Evolutionary conservation across 1,140 invertebrate genomes (phyloP), one percentile per base, ranked within the genome.

Genomic region (Drosophila fuyamai): DNA sequence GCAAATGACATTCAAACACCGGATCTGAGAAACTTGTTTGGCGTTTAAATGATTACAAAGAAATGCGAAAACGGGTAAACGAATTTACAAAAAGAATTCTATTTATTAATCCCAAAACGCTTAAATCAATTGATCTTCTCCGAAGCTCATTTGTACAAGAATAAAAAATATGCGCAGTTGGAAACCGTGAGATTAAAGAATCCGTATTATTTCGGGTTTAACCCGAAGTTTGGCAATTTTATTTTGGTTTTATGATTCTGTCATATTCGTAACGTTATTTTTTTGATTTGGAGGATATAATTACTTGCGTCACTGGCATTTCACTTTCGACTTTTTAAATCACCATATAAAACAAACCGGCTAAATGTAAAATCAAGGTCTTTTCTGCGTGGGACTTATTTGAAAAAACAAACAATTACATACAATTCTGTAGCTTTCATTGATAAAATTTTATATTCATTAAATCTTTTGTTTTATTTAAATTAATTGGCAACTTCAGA

Each of bases 1-100:
- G 65, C 60, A 66, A 68, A 68, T 68, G 46, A 23, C 36, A 68
- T 66, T 68, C 65, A n/a, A 12, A 32, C 65, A 66, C 65, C 53
- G 67, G 68, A 71, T 71, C 66, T 50, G 53, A 16, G 38, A 50
- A 72, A 72, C 68, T 72, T 72, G 68, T 72, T 72, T 72, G 44
- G 46, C 53, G 6, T 56, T 41, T 50, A 50, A 71, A 43, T 71
- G 27, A 58, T 71, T 71, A 71, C 66, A 70, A 67, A 54, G 60
- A 66, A 61, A 58, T 18, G 38, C 61, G 13, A 36, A 71, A 57
- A 36, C 51, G 16, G n/a, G 7, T 48, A 71, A 71, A 29, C 36
- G 16, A 16, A 65, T 51, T 66, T 53, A 65, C 36, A 40, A 71
- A 70, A 48, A 71, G 36, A 50, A 72, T 58, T 61, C n/a, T 14